Evolutionary conservation across 2,797 vertebrate genomes (phyloP), one percentile per base, ranked within the genome.

Genomic region (Gila robusta): DNA sequence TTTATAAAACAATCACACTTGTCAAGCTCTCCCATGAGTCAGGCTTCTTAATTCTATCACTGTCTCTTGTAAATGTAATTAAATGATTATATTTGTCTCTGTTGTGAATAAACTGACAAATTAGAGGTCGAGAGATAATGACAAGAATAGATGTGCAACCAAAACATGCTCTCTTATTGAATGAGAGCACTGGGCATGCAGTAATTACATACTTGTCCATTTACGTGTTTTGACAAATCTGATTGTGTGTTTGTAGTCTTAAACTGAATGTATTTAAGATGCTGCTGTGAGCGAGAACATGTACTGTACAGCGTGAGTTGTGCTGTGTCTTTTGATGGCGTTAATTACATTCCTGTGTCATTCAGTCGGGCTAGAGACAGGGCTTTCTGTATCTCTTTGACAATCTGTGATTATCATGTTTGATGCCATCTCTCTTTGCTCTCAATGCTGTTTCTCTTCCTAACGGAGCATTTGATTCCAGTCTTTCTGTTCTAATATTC

Each of bases 31-130:
- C 74, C 64, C n/a, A 52, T 79, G 82, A 69, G 47, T 44, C 82
- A 56, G 62, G 64, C 35, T 69, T 84, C 73, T 84, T 84, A 84
- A 84, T 70, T 73, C 73, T 78, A 62, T 84, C 82, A 78, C 76
- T 70, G 76, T 79, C 67, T 85, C 54, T 70, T 70, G 66, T 69
- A 70, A 69, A 81, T 69, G 66, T 81, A 79, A 85, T 85, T 85
- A 72, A 85, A 79, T 85, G 52, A 85, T 19, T 56, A 28, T 41
- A 44, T 56, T 26, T 79, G 64, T 44, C 72, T 77, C 73, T 85
- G 85, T 85, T 80, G 82, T 88, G 72, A 79, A 82, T 87, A 82
- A 87, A 87, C 59, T 49, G 69, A 88, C 81, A 88, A 74, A 84
- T 88, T 74, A 69, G 73, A 77, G 72, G 64, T 74, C 73, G 41